Evolutionary conservation across 2,113 vertebrate genomes (phyloP).

Genomic region (Lasiurus cinereus): DNA sequence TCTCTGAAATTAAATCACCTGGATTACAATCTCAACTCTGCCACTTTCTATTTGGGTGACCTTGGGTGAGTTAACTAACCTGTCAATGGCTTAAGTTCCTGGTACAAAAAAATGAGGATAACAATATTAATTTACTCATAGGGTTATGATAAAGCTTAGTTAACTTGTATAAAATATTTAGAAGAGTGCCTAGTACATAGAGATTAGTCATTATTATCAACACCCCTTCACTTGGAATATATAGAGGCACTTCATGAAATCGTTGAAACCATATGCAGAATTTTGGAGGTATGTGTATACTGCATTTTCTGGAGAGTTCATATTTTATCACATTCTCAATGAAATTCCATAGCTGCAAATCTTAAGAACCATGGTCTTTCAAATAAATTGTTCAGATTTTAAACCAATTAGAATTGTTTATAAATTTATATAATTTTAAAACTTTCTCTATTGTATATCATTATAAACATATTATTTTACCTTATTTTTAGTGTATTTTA

Average conservation of each 20-base stretch:
- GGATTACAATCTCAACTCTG: background rate
- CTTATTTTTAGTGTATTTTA: background rate
- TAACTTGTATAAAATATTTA: background rate
- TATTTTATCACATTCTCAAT: slow-evolving; percentile 13
- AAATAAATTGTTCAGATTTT: background rate
- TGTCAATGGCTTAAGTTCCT: background rate
- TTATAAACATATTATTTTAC: background rate
- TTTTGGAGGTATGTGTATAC: background rate
- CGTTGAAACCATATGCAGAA: background rate
- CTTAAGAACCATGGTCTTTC: slow-evolving; percentile 7
- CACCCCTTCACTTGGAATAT: background rate
- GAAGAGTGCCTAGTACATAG: background rate
- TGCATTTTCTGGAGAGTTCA: background rate
- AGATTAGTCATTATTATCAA: background rate
- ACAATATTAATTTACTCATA: background rate
- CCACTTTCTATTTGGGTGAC: background rate
- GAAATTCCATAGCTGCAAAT: background rate
- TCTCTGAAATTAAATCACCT: background rate
- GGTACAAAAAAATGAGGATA: background rate
- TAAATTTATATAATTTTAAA: background rate
- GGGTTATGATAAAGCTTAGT: background rate
- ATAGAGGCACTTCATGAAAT: background rate
- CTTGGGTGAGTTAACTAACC: too few species aligned
- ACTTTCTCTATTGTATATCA: background rate
- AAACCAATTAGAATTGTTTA: background rate